These are phyloP conservation scores for Malthinus flaveolus DNA, from an alignment of 2,888 invertebrate genomes.

Conservation along the genomic window DNA sequence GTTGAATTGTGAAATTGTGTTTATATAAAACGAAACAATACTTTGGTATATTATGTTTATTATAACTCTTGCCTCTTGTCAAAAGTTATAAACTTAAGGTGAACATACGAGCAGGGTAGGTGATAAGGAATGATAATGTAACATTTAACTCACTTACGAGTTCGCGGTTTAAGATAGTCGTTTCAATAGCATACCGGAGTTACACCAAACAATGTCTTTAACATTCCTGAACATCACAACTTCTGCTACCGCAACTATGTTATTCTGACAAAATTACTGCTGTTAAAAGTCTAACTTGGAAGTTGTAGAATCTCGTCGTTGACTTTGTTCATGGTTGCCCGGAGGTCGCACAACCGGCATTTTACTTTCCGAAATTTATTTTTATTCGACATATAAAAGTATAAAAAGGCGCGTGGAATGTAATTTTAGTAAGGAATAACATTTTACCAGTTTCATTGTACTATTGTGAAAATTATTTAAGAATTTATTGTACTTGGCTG, in stretches of 20 bases:
- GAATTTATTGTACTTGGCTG: too few relatives aligned
- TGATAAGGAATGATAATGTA: slow-evolving; percentile 16
- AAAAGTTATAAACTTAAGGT: slow-evolving; percentile 3
- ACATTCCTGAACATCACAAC: slow-evolving; percentile 30
- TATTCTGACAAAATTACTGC: slow-evolving; percentile 29
- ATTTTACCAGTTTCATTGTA: too few relatives aligned
- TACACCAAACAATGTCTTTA: slow-evolving; percentile 30
- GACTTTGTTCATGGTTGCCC: slow-evolving; percentile 7
- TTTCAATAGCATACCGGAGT: slow-evolving; percentile 25
- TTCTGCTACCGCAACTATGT: slow-evolving; percentile 28
- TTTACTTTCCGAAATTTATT: neutral
- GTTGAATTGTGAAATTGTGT: too few relatives aligned
- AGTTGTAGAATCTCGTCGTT: slow-evolving; percentile 22
- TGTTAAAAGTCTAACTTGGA: slow-evolving; percentile 25
- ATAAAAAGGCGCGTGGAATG: neutral
- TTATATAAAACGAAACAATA: too few relatives aligned
- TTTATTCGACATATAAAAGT: too few relatives aligned
- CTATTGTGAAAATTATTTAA: too few relatives aligned
- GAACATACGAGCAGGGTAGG: slow-evolving; percentile 6
- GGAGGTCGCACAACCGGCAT: neutral
- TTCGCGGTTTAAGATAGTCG: slow-evolving; percentile 24
- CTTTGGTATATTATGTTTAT: neutral
- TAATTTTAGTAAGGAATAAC: neutral
- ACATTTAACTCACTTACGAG: slow-evolving; percentile 19
- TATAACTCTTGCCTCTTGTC: too few relatives aligned